Conservation (phyloP, 2,797 vertebrate species). For the Basileuterus tristriatus region DNA sequence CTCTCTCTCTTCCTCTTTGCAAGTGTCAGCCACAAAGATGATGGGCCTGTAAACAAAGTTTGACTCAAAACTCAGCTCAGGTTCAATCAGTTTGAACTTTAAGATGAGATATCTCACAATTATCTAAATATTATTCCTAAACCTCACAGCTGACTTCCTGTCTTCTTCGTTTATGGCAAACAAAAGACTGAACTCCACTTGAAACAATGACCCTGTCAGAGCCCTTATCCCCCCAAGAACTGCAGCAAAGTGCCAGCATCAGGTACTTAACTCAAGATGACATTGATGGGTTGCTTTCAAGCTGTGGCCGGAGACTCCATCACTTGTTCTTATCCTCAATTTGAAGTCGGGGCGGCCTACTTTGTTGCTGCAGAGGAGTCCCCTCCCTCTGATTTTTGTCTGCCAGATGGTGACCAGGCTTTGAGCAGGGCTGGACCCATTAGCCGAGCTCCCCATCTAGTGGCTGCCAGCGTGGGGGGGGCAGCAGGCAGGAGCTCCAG, state of each 20-base stretch:
- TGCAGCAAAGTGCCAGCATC: conserved; percentile 55
- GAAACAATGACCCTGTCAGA: conserved; percentile 62
- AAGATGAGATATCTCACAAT: conserved; percentile 75
- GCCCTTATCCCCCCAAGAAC: conserved; percentile 66
- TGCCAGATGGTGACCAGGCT: conserved; percentile 39
- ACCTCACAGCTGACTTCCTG: conserved; percentile 75
- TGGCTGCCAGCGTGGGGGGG: not conserved
- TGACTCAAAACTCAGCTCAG: conserved; percentile 62
- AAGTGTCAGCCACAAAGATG: conserved; percentile 61
- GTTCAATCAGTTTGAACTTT: conserved; percentile 73
- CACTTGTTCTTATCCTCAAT: conserved; percentile 63
- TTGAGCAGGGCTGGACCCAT: not conserved
- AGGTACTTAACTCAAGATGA: conserved; percentile 68
- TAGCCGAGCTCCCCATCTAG: conserved; percentile 48
- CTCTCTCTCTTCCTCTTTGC: conserved; percentile 15
- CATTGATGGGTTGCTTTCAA: conserved; percentile 65
- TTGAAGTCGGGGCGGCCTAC: conserved; percentile 27
- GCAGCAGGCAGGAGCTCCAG: not conserved
- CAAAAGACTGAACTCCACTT: conserved; percentile 70
- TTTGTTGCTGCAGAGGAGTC: conserved; percentile 2
- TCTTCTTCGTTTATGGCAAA: conserved; percentile 71
- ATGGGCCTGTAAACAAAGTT: conserved; percentile 63
- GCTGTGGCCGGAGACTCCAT: conserved; percentile 55
- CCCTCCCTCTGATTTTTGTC: conserved; percentile 19
- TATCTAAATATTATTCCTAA: conserved; percentile 80